Evolutionary conservation across 2,888 invertebrate genomes (phyloP).

Genomic region (Oscheius sp.): DNA sequence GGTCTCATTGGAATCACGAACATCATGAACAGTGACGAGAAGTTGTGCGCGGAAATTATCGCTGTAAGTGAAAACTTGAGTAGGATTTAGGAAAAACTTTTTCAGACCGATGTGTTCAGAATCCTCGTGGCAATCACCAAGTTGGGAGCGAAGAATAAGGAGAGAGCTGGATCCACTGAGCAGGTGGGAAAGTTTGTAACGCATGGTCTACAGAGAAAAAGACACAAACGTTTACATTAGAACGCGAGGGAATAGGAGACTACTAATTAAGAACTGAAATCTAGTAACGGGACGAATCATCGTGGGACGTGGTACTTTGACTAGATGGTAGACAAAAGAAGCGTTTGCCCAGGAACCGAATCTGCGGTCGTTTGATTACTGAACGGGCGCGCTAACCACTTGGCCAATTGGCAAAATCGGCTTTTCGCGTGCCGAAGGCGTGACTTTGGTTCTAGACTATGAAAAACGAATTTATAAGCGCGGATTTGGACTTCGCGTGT

Average conservation of each 20-base stretch:
- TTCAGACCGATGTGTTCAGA: constrained; percentile 69
- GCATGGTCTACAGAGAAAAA: not conserved
- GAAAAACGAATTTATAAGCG: not conserved
- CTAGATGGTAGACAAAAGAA: no score
- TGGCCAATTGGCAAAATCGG: no score
- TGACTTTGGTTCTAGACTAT: no score
- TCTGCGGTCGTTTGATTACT: no score
- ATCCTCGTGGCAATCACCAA: constrained; percentile 72
- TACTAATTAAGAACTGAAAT: no score
- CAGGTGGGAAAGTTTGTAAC: constrained; percentile 38
- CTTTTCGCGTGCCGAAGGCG: no score
- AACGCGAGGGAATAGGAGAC: no score
- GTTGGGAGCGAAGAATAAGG: constrained; percentile 57
- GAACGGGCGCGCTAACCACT: no score
- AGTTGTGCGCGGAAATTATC: constrained; percentile 68
- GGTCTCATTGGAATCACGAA: constrained; percentile 70
- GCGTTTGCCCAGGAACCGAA: no score
- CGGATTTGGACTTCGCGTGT: not conserved
- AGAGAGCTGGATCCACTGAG: constrained; percentile 60
- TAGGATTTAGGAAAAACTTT: constrained; percentile 18
- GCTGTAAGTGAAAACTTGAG: constrained; percentile 54
- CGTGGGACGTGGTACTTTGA: no score
- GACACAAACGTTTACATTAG: no score
- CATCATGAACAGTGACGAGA: constrained; percentile 65
- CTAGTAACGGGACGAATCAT: no score